Base-by-base conservation (phyloP, 2,888 invertebrate genomes). In the Candidula unifasciata region DNA sequence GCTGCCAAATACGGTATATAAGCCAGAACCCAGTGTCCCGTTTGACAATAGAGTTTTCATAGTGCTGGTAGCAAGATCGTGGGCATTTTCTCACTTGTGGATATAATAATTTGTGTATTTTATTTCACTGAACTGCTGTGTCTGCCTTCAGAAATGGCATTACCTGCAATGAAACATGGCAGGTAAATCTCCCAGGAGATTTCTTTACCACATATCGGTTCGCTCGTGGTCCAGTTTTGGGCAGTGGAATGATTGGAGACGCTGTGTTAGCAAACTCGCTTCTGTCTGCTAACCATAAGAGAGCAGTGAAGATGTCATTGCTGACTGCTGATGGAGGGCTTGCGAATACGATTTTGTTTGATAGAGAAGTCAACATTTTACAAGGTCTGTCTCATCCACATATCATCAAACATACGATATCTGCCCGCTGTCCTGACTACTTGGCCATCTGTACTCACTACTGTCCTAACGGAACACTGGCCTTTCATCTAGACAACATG, bases 221-320 rank as follows among this genome's bases (percentile, higher is more conserved):
- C 10, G 2, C 33, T 35, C 33, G 18, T 33, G 57, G 57, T 18
- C 77, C 57, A 13, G 60, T 77, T 13, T 33, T 77, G 3, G 77
- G 77, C 44, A 24, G 18, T 6, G 77, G 77, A 21, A 77, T 77
- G 77, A 33, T 30, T 16, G 77, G 77, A 16, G 33, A 77, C 30
- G 77, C 57, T 21, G 30, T 77, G 2, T 6, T 77, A 33, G 77
- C 52, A 1, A 30, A 30, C 8, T 57, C 54, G 2, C 33, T 18
- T 21, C 30, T 18, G 21, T 18, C 54, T 30, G 33, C 77, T 13
- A 27, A 2, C 16, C 18, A 27, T 30, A 30, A 33, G 27, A 6
- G n/a, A 33, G 77, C 77, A 5, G 54, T 54, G 10, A 77, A 77
- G 60, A n/a, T 77, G 44, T 77, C 77, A 27, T 37, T 77, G 33